Conservation (phyloP, 2,888 invertebrate species). For the Rhingia campestris region DNA sequence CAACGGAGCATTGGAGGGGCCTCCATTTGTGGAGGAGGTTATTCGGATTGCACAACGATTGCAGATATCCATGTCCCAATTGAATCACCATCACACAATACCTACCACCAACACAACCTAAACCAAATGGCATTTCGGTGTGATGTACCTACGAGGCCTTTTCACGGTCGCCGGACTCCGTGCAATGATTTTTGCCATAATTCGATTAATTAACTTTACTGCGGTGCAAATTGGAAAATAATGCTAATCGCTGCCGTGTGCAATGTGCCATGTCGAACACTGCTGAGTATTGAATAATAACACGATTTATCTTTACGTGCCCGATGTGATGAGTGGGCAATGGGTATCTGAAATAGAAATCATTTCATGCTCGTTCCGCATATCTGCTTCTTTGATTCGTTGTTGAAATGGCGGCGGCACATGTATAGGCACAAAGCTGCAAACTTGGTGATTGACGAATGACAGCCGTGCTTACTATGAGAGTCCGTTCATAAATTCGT, state of each 20-base stretch:
- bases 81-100: slow-evolving; percentile 21
- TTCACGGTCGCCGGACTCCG: slow-evolving; percentile 52
- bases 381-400: slow-evolving; percentile 7
- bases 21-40: neutral
- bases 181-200: slow-evolving; percentile 57
- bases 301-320: slow-evolving; percentile 7
- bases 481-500: slow-evolving; percentile 73
- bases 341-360: slow-evolving; percentile 40
- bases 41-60: slow-evolving; percentile 48
- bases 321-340: slow-evolving; percentile 43
- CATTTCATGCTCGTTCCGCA: slow-evolving; percentile 37
- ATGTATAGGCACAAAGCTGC: slow-evolving; percentile 31
- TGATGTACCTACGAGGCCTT: slow-evolving; percentile 24
- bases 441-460: neutral
- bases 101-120: slow-evolving; percentile 3
- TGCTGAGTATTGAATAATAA: slow-evolving; percentile 48
- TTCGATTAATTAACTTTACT: slow-evolving; percentile 66
- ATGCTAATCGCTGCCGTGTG: slow-evolving; percentile 54
- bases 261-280: slow-evolving; percentile 55
- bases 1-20: slow-evolving; percentile 27
- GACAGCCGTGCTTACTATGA: slow-evolving; percentile 4
- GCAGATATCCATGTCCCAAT: slow-evolving; percentile 52
- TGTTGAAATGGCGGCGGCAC: slow-evolving; percentile 37
- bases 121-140: slow-evolving; percentile 7
- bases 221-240: slow-evolving; percentile 68